Conservation (phyloP, 2,113 vertebrate genomes). For the Phylloscopus trochiloides region DNA sequence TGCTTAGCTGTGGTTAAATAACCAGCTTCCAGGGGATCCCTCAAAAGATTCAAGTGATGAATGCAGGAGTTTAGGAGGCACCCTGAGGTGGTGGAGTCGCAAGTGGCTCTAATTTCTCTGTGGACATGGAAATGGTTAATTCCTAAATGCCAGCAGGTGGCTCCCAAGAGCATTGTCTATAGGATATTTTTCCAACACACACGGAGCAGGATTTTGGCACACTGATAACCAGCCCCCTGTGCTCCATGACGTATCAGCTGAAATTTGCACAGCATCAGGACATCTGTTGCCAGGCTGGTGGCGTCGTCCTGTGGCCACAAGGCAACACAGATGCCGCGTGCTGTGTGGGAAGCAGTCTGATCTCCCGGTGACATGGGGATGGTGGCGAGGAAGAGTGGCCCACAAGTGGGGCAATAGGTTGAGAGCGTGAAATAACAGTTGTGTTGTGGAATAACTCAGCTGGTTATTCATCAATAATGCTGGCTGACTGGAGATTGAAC, state of each 20-base stretch:
- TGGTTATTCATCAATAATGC: neutral
- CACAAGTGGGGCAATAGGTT: fast-evolving
- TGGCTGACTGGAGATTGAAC: neutral
- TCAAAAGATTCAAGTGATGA: neutral
- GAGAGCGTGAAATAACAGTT: neutral
- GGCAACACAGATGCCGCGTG: fast-evolving
- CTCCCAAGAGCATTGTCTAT: conserved; percentile 40
- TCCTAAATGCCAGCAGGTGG: conserved; percentile 36
- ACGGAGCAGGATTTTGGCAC: neutral
- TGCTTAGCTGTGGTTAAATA: neutral
- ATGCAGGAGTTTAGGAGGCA: neutral
- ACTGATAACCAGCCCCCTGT: neutral
- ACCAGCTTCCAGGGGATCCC: neutral
- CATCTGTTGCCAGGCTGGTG: neutral
- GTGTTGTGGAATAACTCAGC: neutral
- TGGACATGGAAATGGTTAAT: neutral
- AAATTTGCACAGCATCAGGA: neutral
- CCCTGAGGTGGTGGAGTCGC: neutral
- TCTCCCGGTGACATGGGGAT: fast-evolving
- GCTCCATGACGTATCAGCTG: neutral
- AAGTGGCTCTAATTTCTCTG: neutral
- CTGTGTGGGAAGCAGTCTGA: neutral
- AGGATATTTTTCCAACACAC: neutral
- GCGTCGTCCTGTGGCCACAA: fast-evolving
- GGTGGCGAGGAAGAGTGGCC: neutral